Base-by-base conservation (phyloP, 2,888 invertebrate genomes). In the Chrysolina haemoptera region DNA sequence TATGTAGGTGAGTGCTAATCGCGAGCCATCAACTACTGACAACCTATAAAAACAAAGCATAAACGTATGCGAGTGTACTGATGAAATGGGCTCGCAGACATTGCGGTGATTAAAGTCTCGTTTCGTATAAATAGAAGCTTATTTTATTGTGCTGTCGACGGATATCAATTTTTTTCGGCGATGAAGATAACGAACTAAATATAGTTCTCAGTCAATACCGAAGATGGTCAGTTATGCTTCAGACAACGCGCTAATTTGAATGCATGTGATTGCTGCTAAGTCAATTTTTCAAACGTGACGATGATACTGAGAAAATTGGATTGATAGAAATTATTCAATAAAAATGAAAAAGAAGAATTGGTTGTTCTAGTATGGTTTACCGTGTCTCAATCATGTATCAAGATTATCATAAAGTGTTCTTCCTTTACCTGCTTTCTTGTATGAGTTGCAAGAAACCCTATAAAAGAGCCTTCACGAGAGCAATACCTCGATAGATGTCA, bases 1-100 rank as follows among this genome's bases (percentile, higher is more conserved):
- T 59, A 22, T 59, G 59, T 59, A 59, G 59, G 59, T 59, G 59
- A 59, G 59, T 59, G 59, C 59, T 59, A 59, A 59, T 59, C 59
- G 59, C n/a, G 14, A 59, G 22, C 27, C 59, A 27, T 59, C 59
- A 59, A n/a, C 59, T 59, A 6, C 27, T 59, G 59, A 59, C 59
- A 10, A 59, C 59, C n/a, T 59, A 59, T 59, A 59, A 59, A 59
- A 59, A 59, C 59, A 59, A 59, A 59, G 59, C 59, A 35, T 59
- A 27, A 35, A 59, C 59, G 59, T 59, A 22, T 59, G 35, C 27
- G 16, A 59, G 59, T n/a, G n/a, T 59, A 9, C 35, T 59, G 59
- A 59, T 59, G 59, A 59, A 59, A 59, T 35, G 14, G 14, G 14
- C n/a, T 22, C 59, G 59, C 59, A 59, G 22, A 59, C 59, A 59